phyloP scores from a whole-genome alignment of 2,888 invertebrate species.

The Netelia inedita region DNA sequence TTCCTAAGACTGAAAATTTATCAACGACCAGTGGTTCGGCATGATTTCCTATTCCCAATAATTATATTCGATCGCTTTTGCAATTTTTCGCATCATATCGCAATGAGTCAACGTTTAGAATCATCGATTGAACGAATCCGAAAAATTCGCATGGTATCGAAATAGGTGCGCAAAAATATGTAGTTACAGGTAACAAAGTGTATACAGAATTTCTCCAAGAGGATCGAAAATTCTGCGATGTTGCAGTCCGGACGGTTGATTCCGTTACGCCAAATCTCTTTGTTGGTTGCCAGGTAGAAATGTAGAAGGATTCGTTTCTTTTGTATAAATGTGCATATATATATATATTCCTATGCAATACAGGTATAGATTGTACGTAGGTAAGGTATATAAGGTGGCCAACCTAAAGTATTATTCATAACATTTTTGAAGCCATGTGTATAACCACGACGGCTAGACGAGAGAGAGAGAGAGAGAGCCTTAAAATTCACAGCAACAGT shows the following conservation, averaged over 20 bases:
- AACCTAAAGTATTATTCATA: conserved; percentile 22
- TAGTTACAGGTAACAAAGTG: neutral
- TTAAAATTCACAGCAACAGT: conserved; percentile 18
- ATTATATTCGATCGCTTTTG: no score
- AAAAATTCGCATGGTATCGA: neutral
- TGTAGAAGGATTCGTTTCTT: conserved; percentile 74
- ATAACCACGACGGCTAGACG: neutral
- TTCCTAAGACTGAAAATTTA: no score
- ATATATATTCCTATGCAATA: neutral
- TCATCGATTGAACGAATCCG: neutral
- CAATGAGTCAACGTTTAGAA: neutral
- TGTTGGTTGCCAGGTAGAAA: conserved; percentile 78
- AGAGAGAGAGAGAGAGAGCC: neutral
- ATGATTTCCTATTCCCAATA: no score
- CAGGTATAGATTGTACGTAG: neutral
- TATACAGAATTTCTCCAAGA: neutral
- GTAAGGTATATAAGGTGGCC: conserved; percentile 1
- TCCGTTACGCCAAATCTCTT: conserved; percentile 75
- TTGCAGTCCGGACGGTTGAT: conserved; percentile 73
- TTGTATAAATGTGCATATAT: conserved; percentile 61
- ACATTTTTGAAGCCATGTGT: conserved; percentile 7
- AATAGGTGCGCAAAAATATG: neutral
- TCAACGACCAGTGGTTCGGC: no score
- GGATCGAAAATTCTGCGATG: conserved; percentile 25
- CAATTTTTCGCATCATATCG: no score